phyloP scores from a whole-genome alignment of 1,140 invertebrate genomes.

The Leptinotarsa defecta region DNA sequence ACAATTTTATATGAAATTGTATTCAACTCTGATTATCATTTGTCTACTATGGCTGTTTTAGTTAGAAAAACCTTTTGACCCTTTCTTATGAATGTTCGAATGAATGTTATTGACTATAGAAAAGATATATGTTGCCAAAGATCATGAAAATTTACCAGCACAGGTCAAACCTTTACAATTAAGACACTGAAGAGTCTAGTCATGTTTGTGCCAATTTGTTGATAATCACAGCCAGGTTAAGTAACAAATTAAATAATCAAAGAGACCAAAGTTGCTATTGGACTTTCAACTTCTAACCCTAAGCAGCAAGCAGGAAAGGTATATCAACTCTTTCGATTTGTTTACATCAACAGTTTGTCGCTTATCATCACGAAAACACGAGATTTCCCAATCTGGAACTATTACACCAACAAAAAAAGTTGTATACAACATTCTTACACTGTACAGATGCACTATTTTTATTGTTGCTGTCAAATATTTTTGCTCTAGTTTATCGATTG shows the following conservation, averaged over 20 bases:
- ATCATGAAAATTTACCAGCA: too few species aligned
- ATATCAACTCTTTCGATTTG: background rate
- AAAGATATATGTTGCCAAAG: too few species aligned
- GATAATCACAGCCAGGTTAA: too few species aligned
- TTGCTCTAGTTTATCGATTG: constrained; percentile 13
- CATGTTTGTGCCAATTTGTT: too few species aligned
- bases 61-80: too few species aligned
- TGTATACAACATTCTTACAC: background rate
- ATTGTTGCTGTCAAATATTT: constrained; percentile 40
- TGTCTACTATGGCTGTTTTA: too few species aligned
- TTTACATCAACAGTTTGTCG: constrained; percentile 19
- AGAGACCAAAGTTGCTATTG: constrained; percentile 1
- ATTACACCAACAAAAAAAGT: background rate
- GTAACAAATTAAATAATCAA: background rate
- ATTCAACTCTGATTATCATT: too few species aligned
- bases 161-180: too few species aligned
- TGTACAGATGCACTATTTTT: constrained; percentile 30
- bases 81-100: too few species aligned
- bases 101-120: too few species aligned
- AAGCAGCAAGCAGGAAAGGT: background rate
- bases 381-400: background rate
- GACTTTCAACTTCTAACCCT: background rate
- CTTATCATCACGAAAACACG: background rate
- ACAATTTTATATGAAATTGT: too few species aligned
- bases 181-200: too few species aligned